phyloP scores from a whole-genome alignment of 2,888 invertebrate genomes.

The Mycalesis mineus region DNA sequence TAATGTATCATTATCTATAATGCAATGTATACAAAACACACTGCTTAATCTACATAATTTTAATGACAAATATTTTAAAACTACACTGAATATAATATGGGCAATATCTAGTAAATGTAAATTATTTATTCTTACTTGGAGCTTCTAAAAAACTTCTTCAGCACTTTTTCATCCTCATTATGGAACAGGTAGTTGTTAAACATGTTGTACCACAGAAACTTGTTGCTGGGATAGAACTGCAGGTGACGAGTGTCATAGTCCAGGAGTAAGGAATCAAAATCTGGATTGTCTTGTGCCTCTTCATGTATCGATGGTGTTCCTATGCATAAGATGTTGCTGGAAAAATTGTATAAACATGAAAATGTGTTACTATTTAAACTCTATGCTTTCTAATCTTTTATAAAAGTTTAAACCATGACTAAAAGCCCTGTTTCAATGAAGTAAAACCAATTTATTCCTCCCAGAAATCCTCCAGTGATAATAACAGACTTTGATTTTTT shows the following conservation, averaged over 20 bases:
- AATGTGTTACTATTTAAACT: too few species aligned
- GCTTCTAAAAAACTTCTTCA: slow-evolving; percentile 80
- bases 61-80: too few species aligned
- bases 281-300: slow-evolving; percentile 64
- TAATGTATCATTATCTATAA: too few species aligned
- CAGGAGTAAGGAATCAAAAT: slow-evolving; percentile 81
- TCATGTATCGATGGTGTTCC: slow-evolving; percentile 91
- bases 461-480: too few species aligned
- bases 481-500: too few species aligned
- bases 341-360: slow-evolving; percentile 33
- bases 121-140: slow-evolving; percentile 60
- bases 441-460: too few species aligned
- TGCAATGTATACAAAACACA: too few species aligned
- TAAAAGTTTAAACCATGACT: too few species aligned
- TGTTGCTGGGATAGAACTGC: slow-evolving; percentile 79
- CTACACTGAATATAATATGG: too few species aligned
- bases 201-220: slow-evolving; percentile 91
- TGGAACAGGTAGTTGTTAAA: slow-evolving; percentile 92
- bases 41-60: too few species aligned
- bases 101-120: neutral
- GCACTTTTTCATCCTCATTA: slow-evolving; percentile 73
- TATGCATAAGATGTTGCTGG: slow-evolving; percentile 87
- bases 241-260: slow-evolving; percentile 89
- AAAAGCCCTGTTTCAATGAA: too few species aligned
- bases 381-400: too few species aligned